A percentile compares a stretch with the other conserved stretches of the same genome.
Evolutionary conservation across 1,140 invertebrate species (phyloP).

Genomic region (Ditylenchus dipsaci): DNA sequence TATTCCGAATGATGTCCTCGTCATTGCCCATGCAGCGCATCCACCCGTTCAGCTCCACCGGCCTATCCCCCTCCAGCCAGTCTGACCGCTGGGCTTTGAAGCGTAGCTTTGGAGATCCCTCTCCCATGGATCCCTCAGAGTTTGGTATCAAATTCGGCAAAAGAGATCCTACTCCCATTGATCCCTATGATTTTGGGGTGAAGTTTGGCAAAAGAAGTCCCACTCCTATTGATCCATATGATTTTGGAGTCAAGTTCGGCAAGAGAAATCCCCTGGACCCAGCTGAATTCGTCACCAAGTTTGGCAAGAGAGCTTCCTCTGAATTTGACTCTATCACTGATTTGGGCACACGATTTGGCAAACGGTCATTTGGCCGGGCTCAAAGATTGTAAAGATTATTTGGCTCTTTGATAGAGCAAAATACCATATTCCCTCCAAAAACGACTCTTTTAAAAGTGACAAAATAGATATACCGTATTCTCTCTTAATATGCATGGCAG

Average conservation of each 20-base stretch:
- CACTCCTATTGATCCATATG: not conserved
- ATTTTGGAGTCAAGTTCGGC: not conserved
- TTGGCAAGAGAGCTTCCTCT: not conserved
- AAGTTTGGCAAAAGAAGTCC: conserved; percentile 4
- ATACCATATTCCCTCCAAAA: too few species aligned
- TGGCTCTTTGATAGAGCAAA: too few species aligned
- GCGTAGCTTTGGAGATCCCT: not conserved
- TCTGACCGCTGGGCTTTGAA: not conserved
- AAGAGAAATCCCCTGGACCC: not conserved
- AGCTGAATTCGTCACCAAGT: not conserved
- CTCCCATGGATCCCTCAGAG: conserved; percentile 4
- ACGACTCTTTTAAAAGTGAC: too few species aligned
- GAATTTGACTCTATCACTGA: not conserved
- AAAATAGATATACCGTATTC: too few species aligned
- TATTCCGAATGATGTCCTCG: too few species aligned
- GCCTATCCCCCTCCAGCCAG: not conserved
- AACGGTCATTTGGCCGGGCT: too few species aligned
- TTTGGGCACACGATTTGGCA: too few species aligned
- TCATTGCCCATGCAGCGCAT: not conserved
- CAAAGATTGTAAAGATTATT: too few species aligned
- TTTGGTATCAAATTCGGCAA: conserved; percentile 10
- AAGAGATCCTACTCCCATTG: not conserved
- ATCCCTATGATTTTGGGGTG: conserved; percentile 1
- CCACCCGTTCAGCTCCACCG: not conserved
- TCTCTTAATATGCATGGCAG: too few species aligned